phyloP scores from a whole-genome alignment of 2,113 vertebrate species.

The Chunga burmeisteri region DNA sequence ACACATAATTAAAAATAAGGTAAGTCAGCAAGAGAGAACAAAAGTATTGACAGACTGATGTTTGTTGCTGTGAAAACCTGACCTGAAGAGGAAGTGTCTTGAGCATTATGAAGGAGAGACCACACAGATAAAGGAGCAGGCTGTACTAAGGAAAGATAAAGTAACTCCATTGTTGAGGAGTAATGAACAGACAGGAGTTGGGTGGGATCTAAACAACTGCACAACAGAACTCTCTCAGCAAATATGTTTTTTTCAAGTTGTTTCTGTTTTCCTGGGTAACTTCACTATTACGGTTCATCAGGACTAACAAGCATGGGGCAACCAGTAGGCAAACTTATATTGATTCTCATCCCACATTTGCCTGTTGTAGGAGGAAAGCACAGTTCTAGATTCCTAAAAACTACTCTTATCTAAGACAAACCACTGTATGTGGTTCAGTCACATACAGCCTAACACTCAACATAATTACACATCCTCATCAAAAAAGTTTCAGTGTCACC shows the following conservation, averaged over 20 bases:
- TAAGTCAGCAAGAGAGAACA: background rate
- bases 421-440: background rate
- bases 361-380: background rate
- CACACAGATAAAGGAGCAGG: background rate
- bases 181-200: background rate
- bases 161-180: background rate
- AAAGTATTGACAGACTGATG: background rate
- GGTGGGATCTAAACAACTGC: background rate
- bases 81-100: background rate
- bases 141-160: background rate
- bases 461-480: background rate
- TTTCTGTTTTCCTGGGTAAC: background rate
- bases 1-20: background rate
- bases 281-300: background rate
- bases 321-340: rapidly evolving
- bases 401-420: background rate
- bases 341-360: background rate
- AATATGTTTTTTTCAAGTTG: background rate
- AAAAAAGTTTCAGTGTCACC: background rate
- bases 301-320: background rate
- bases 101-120: background rate
- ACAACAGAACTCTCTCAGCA: background rate
- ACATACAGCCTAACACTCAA: rapidly evolving
- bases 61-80: background rate
- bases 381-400: background rate